Percentiles rank a stretch among this genome's conserved stretches.
phyloP scores from a whole-genome alignment of 2,113 vertebrate genomes.

The Sus scrofa region T2T-Sscrofa CM000827.6:108569501-108570000 shows the following conservation, averaged over 20 bases:
- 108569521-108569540: background rate
- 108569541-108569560: background rate
- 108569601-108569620: background rate
- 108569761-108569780: background rate
- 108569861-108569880: background rate
- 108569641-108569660: background rate
- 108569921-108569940: background rate
- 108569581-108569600: background rate
- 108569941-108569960: background rate
- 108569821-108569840: background rate
- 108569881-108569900: no score
- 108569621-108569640: background rate
- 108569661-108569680: accelerated
- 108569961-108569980: background rate
- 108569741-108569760: background rate
- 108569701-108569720: accelerated
- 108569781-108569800: background rate
- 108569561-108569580: no score
- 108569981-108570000: background rate
- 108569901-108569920: background rate
- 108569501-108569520: background rate
- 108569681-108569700: background rate
- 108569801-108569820: no score
- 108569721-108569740: background rate
- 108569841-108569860: background rate